Evolutionary conservation across 2,113 vertebrate genomes (phyloP), one percentile per base, ranked within the genome.

Genomic region (Archocentrus centrarchus): DNA sequence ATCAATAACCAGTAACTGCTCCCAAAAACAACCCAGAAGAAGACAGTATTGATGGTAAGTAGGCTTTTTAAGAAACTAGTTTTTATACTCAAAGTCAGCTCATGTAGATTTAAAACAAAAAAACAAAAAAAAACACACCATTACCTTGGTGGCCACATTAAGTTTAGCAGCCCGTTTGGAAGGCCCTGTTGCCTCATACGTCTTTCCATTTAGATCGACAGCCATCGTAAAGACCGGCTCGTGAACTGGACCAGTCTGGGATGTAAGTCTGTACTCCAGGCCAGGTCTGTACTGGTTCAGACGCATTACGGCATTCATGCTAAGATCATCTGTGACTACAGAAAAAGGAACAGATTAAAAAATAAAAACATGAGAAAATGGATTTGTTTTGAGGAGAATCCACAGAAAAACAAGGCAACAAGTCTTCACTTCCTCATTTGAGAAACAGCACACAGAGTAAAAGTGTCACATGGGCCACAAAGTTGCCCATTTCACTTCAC

Each of bases 151-250:
- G 0, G 98, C 98, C 77, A 99, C 97, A 2, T 98, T 97, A 1
- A 99, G 94, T 60, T 99, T 99, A 5, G 98, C 97, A 0, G 96
- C 97, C 87, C 98, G 97, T 88, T 99, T 99, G 47, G 98, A 99
- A 0, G 98, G 97, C 1, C 98, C 98, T 0, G 97, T 97, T 0
- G 97, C 97, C 92, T 99, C 97, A 0, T 98, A 98, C 0, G 95
- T 96, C 35, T 96, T 97, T 22, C 97, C 97, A 0, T 98, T 97
- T 0, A 99, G 95, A 55, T 99, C 98, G 62, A 99, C 97, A 0
- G 97, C 95, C 98, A 99, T 99, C 0, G 97, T 97, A 82, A 99
- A 99, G 60, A 99, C 97, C 1, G 98, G 98, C 7, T 97, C 97
- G 0, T 99, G 98, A 60, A 99, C 98, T 0, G 98, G 98, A 0